phyloP scores from a whole-genome alignment of 1,140 invertebrate species.

The Maniola jurtina region DNA sequence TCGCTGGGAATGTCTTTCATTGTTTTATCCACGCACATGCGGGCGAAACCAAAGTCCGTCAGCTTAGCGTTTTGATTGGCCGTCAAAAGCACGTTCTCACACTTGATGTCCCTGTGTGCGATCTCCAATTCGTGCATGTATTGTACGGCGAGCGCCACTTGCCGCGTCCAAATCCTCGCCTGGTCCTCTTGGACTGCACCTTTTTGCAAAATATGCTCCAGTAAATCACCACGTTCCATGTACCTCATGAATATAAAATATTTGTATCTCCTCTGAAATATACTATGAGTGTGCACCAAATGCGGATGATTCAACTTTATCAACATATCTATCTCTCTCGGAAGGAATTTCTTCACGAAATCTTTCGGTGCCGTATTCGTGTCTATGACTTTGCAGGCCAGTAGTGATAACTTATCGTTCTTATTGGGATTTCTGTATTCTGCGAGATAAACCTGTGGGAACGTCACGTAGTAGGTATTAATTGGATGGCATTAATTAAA shows the following conservation, averaged over 20 bases:
- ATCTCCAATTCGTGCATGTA: conserved; percentile 88
- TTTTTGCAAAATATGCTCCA: conserved; percentile 82
- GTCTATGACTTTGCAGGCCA: conserved; percentile 88
- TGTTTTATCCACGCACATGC: conserved; percentile 75
- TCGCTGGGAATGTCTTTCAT: conserved; percentile 80
- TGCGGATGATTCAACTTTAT: conserved; percentile 86
- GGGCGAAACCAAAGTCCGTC: conserved; percentile 90
- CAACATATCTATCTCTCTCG: conserved; percentile 86
- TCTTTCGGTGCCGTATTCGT: conserved; percentile 84
- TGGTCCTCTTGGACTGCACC: conserved; percentile 82
- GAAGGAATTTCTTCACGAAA: conserved; percentile 87
- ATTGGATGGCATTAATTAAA: not conserved
- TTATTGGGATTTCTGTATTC: conserved; percentile 70
- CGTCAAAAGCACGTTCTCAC: conserved; percentile 88
- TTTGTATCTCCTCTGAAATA: conserved; percentile 82
- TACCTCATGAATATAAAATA: conserved; percentile 86
- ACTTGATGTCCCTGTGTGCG: conserved; percentile 88
- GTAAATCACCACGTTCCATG: conserved; percentile 84
- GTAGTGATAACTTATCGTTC: conserved; percentile 52
- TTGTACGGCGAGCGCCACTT: conserved; percentile 82
- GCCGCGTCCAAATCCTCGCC: conserved; percentile 83
- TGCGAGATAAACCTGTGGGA: conserved; percentile 59
- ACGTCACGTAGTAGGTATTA: conserved; percentile 12
- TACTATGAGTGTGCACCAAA: conserved; percentile 85
- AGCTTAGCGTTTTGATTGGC: conserved; percentile 85